A percentile compares a stretch with the other conserved stretches of the same genome.
These are phyloP conservation scores for Pristionchus fissidentatus DNA, from an alignment of 2,888 invertebrate species.

Conservation along the genomic window DNA sequence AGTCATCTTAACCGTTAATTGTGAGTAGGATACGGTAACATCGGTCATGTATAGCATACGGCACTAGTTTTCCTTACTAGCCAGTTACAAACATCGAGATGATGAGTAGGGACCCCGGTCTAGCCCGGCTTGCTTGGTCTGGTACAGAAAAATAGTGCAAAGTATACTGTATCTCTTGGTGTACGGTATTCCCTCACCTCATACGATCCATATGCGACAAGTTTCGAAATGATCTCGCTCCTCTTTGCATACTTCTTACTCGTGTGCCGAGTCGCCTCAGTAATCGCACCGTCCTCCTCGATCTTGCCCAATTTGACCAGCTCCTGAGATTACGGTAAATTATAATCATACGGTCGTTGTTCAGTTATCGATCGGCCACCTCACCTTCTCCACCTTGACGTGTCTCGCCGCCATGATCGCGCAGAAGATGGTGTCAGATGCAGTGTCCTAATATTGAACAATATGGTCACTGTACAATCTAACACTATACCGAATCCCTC, in stretches of 20 bases:
- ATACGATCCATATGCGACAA: constrained; percentile 96
- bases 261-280: background rate
- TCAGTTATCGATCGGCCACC: constrained; percentile 79
- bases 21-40: no score
- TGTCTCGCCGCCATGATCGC: constrained; percentile 92
- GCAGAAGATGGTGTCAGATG: constrained; percentile 93
- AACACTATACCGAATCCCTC: no score
- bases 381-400: constrained; percentile 84
- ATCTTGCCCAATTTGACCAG: background rate
- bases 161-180: no score
- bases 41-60: no score
- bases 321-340: background rate
- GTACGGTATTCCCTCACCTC: no score
- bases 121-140: no score
- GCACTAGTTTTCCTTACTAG: no score
- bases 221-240: constrained; percentile 85
- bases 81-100: no score
- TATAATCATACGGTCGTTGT: background rate
- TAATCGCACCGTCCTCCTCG: background rate
- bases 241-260: constrained; percentile 25
- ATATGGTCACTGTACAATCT: background rate
- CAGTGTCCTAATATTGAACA: constrained; percentile 80
- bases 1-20: no score
- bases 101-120: no score
- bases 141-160: no score